phyloP scores from a whole-genome alignment of 2,888 invertebrate genomes.

The Phrixothrix hirtus region DNA sequence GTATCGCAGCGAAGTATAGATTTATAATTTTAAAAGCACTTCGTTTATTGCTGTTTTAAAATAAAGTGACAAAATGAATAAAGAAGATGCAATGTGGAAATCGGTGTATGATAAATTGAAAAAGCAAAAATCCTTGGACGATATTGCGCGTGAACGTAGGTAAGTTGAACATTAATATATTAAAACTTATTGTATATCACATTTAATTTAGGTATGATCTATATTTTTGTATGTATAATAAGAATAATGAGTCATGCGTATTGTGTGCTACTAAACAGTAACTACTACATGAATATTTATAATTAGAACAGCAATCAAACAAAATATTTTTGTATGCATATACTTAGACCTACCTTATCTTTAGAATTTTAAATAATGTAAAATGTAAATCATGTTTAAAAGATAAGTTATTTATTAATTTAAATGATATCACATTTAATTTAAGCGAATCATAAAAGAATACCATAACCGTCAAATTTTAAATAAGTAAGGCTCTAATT shows the following conservation, averaged over 20 bases:
- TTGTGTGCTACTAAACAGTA: conserved; percentile 3
- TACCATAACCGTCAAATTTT: too few relatives aligned
- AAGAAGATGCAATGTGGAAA: conserved; percentile 81
- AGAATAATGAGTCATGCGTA: neutral
- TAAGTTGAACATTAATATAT: conserved; percentile 51
- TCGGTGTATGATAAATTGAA: conserved; percentile 71
- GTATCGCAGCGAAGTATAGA: too few relatives aligned
- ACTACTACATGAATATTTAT: neutral
- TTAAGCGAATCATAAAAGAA: too few relatives aligned
- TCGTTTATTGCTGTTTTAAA: too few relatives aligned
- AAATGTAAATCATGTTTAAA: too few relatives aligned
- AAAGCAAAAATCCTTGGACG: conserved; percentile 64
- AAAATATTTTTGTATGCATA: too few relatives aligned
- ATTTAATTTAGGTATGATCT: neutral
- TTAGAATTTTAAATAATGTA: too few relatives aligned
- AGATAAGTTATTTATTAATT: too few relatives aligned
- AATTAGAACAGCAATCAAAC: conserved; percentile 4
- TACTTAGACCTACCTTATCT: too few relatives aligned
- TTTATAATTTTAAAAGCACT: too few relatives aligned
- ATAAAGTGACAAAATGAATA: conserved; percentile 53
- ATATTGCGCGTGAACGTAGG: conserved; percentile 70
- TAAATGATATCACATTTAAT: too few relatives aligned
- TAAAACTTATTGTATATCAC: neutral
- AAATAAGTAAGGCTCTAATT: too few relatives aligned
- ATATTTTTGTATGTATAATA: neutral